Conservation (phyloP, 35 echinoderm and acorn worm species). For the Holothuria glaberrima region DNA sequence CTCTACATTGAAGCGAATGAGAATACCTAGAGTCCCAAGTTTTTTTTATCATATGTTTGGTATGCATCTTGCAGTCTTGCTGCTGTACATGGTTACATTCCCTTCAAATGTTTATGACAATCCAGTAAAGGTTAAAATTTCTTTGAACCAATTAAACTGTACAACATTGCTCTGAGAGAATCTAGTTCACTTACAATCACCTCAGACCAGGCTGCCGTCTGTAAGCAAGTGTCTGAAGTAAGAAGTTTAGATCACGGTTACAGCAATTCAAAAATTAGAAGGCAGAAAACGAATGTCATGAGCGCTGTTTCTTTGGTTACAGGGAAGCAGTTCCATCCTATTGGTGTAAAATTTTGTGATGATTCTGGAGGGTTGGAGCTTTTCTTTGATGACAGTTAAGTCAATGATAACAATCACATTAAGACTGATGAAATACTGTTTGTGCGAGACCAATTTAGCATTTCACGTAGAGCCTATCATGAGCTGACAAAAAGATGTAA, state of each 20-base stretch:
- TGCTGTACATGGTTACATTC: too few species aligned
- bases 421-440: slow-evolving; percentile 19
- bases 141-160: not conserved
- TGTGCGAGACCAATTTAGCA: slow-evolving; percentile 6
- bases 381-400: slow-evolving; percentile 36
- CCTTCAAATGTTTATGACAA: too few species aligned
- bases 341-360: slow-evolving; percentile 28
- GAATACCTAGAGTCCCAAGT: too few species aligned
- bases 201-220: not conserved
- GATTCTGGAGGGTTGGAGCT: slow-evolving; percentile 17
- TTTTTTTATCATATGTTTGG: too few species aligned
- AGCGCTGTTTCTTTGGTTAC: too few species aligned
- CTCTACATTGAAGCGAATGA: too few species aligned
- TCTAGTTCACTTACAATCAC: not conserved
- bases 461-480: slow-evolving; percentile 26
- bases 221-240: not conserved
- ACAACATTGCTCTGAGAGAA: not conserved
- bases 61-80: too few species aligned
- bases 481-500: slow-evolving; percentile 35
- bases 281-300: too few species aligned
- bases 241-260: too few species aligned
- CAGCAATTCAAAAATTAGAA: too few species aligned
- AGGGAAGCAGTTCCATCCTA: slow-evolving; percentile 22
- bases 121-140: too few species aligned
- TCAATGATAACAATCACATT: slow-evolving; percentile 18